Evolutionary conservation across 2,797 vertebrate genomes (phyloP).

Genomic region (Telmatherina bonti): DNA sequence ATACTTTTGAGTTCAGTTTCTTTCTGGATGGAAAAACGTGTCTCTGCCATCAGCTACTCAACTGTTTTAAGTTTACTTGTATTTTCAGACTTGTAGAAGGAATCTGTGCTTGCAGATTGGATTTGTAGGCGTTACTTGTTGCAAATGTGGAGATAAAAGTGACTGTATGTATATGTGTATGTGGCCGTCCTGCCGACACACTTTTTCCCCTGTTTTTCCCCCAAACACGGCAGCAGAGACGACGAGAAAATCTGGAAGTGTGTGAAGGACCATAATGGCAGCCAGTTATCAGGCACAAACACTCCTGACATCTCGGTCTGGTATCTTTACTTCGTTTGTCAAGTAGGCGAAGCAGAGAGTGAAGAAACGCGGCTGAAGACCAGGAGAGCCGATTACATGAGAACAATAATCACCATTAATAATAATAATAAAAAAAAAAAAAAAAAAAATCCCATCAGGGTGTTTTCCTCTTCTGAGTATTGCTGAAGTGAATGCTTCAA

Average conservation of each 20-base stretch:
- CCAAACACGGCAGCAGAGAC: no score
- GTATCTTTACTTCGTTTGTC: not conserved
- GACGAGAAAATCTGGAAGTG: no score
- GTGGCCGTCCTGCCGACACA: no score
- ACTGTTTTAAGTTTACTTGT: not conserved
- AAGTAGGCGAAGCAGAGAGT: not conserved
- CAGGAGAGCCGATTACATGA: slow-evolving; percentile 17
- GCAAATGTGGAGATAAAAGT: not conserved
- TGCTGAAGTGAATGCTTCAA: slow-evolving; percentile 23
- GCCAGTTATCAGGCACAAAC: not conserved
- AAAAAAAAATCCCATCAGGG: slow-evolving; percentile 9
- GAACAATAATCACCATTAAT: slow-evolving; percentile 5
- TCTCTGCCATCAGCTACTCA: no score
- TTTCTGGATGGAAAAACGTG: no score
- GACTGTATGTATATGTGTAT: no score
- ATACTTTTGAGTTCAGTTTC: no score
- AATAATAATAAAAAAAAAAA: not conserved
- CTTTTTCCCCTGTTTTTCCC: no score
- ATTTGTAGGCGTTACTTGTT: no score
- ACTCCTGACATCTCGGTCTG: not conserved
- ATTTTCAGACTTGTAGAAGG: no score
- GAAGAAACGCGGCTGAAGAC: not conserved
- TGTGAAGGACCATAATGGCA: no score
- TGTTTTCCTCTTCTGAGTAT: slow-evolving; percentile 33
- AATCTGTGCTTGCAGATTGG: no score